Base-by-base conservation (phyloP, 2,888 invertebrate genomes). In the Luperina nickerlii region DNA sequence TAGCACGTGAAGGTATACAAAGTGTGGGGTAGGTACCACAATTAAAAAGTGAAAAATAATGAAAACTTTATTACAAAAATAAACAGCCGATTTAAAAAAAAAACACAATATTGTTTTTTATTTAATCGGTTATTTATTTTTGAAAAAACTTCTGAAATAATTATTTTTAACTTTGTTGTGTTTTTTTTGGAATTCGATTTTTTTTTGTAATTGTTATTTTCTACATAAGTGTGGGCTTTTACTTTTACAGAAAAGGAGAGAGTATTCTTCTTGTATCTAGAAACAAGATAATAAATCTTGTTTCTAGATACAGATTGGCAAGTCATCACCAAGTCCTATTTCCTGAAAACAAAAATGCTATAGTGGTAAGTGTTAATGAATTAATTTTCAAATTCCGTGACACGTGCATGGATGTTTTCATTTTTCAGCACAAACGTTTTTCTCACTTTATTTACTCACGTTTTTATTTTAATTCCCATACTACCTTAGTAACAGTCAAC, bases 401-500 rank as follows among this genome's bases (percentile, higher is more conserved):
- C 18, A 24, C 18, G 9, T 38, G 45, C 1, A 6, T 20, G 27
- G 2, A 1, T 15, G n/a, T 54, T 81, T 66, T 42, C 0, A 66
- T 15, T 79, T 48, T 68, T 42, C 38, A 57, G 3, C 4, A 42
- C 0, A 7, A 32, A 5, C 0, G 13, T 66, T 66, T 57, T 5
- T 18, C 15, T 78, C 32, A 79, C 18, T 54, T 27, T 42, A 1
- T 65, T 38, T 18, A 13, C 27, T 48, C 2, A 3, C 1, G 3
- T 51, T 51, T 82, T 51, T 9, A 57, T 65, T 83, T 42, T 1
- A 11, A 60, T 83, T 71, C 73, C 24, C 70, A 73, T 62, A 62
- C 24, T 38, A 27, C 18, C 65, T 86, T 27, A 70, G n/a, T 11
- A 57, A 57, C 57, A 84, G 15, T 63, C 42, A 79, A 51, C 24